Percentiles rank a stretch among this genome's conserved stretches.
Conservation (phyloP, 2,888 invertebrate genomes). For the Cosmorhoe ocellata region DNA sequence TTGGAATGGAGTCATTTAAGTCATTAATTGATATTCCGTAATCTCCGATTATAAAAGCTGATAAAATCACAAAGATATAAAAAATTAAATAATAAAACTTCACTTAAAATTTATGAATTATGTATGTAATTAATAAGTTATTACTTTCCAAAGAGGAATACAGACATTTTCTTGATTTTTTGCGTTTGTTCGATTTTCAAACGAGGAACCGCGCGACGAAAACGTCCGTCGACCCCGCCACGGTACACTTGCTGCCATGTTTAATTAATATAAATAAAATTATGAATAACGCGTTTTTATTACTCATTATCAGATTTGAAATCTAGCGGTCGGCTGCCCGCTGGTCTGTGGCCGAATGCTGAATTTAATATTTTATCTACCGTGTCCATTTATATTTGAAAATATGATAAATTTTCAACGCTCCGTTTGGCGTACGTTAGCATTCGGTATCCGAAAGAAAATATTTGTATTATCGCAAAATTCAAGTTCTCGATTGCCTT, state of each 20-base stretch:
- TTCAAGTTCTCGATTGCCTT: slow-evolving; percentile 20
- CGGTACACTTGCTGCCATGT: slow-evolving; percentile 69
- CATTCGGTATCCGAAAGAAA: slow-evolving; percentile 37
- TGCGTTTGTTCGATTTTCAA: slow-evolving; percentile 3
- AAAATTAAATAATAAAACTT: too few species aligned
- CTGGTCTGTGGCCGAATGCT: slow-evolving; percentile 44
- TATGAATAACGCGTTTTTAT: slow-evolving; percentile 64
- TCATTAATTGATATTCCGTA: too few species aligned
- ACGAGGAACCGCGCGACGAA: slow-evolving; percentile 37
- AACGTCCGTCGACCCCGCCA: slow-evolving; percentile 67
- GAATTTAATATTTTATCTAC: slow-evolving; percentile 66
- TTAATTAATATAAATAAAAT: slow-evolving; percentile 75
- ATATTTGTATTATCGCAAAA: slow-evolving; percentile 37
- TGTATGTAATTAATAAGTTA: too few species aligned
- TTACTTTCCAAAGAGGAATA: not conserved
- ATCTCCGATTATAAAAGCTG: too few species aligned
- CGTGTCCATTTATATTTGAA: slow-evolving; percentile 60
- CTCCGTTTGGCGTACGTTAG: slow-evolving; percentile 52
- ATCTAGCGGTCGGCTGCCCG: slow-evolving; percentile 49
- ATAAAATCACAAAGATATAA: too few species aligned
- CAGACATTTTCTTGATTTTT: not conserved
- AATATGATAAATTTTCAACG: slow-evolving; percentile 49
- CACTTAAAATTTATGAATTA: too few species aligned
- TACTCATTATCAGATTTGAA: slow-evolving; percentile 59
- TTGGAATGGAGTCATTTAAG: slow-evolving; percentile 58